phyloP scores from a whole-genome alignment of 1,140 invertebrate genomes.

The Lasioglossum albipes region DNA sequence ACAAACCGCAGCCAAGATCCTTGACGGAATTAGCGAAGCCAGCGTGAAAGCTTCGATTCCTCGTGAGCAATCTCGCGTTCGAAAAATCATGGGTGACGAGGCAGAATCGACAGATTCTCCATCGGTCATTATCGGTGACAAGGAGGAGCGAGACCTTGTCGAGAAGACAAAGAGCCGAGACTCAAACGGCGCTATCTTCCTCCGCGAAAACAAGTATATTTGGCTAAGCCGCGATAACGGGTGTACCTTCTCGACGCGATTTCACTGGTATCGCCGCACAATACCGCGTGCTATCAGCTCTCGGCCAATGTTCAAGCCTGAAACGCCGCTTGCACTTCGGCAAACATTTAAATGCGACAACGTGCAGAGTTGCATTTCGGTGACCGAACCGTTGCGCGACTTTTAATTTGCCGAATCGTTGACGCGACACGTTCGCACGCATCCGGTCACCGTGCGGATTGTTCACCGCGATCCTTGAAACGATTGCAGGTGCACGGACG shows the following conservation, averaged over 20 bases:
- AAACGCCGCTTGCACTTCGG: constrained; percentile 12
- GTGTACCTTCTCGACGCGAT: constrained; percentile 4
- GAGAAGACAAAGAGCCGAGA: constrained; percentile 8
- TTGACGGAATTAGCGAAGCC: too few species aligned
- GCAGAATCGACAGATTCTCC: background rate
- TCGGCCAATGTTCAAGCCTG: too few species aligned
- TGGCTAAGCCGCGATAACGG: constrained; percentile 59
- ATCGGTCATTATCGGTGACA: constrained; percentile 10
- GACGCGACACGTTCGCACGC: background rate
- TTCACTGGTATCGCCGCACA: background rate
- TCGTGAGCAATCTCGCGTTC: too few species aligned
- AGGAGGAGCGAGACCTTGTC: background rate
- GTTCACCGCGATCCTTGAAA: background rate
- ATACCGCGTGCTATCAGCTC: background rate
- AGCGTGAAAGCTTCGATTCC: too few species aligned
- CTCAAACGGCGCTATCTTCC: constrained; percentile 3
- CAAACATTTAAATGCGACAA: too few species aligned
- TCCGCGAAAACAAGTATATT: constrained; percentile 62
- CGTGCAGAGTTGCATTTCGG: too few species aligned
- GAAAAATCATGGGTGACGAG: too few species aligned
- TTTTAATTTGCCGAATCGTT: too few species aligned
- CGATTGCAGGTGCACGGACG: constrained; percentile 19
- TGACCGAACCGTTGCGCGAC: too few species aligned
- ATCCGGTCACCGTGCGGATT: background rate
- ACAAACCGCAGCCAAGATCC: too few species aligned